Evolutionary conservation across 2,113 vertebrate genomes (phyloP).

Genomic region (Microcebus murinus): DNA sequence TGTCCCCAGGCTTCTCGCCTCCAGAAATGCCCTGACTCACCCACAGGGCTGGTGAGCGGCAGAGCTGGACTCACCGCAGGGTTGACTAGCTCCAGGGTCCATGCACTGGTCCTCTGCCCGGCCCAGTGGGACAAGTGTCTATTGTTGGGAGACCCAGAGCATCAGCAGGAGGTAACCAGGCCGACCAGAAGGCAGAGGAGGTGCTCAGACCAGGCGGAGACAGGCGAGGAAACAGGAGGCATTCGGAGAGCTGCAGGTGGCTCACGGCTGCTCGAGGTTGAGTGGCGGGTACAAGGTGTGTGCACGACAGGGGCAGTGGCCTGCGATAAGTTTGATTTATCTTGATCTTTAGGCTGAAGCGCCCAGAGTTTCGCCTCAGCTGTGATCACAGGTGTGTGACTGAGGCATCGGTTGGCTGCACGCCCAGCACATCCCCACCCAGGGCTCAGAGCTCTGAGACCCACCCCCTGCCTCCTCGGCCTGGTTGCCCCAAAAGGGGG

Average conservation of each 20-base stretch:
- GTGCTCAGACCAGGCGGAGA: neutral
- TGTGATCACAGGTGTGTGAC: neutral
- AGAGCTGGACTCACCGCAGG: fast-evolving
- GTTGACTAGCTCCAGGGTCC: neutral
- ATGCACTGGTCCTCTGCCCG: neutral
- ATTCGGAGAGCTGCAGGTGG: fast-evolving
- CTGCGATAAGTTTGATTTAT: neutral
- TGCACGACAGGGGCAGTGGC: fast-evolving
- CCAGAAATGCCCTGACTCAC: neutral
- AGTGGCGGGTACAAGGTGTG: neutral
- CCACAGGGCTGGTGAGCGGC: neutral
- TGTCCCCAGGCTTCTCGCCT: neutral
- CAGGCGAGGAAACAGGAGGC: neutral
- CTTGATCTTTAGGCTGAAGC: neutral
- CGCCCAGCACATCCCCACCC: neutral
- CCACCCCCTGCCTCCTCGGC: neutral
- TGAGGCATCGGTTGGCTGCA: fast-evolving
- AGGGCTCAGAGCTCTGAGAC: neutral
- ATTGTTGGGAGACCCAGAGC: too few species aligned
- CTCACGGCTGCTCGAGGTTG: neutral
- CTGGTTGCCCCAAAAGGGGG: neutral
- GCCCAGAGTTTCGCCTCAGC: neutral
- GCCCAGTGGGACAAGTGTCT: neutral
- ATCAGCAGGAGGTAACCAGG: too few species aligned
- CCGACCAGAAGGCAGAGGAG: neutral